These are phyloP conservation scores for Liasis olivaceus DNA, from an alignment of 2,797 vertebrate species.

Conservation along the genomic window DNA sequence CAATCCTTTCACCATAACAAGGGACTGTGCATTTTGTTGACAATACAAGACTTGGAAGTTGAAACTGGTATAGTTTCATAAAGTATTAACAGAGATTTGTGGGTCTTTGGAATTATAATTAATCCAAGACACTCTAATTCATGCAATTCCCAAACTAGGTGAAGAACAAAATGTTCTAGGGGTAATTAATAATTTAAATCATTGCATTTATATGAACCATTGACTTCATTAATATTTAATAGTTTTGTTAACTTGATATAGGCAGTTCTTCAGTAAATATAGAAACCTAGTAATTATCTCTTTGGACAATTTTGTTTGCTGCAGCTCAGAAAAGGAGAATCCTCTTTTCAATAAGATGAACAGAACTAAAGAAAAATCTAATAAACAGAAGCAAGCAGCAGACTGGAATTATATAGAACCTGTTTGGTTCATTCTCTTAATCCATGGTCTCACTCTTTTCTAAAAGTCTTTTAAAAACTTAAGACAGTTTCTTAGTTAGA, in stretches of 20 bases:
- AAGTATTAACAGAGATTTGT: background rate
- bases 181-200: slow-evolving; percentile 30
- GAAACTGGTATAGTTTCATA: background rate
- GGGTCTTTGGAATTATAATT: slow-evolving; percentile 3
- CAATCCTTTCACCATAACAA: background rate
- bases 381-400: background rate
- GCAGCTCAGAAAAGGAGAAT: background rate
- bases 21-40: background rate
- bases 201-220: slow-evolving; percentile 5
- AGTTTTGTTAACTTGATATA: slow-evolving; percentile 10
- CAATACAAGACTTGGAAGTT: background rate
- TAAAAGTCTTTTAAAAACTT: background rate
- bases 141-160: slow-evolving; percentile 13
- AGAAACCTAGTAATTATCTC: slow-evolving; percentile 16
- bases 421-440: background rate
- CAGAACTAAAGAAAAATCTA: background rate
- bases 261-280: slow-evolving; percentile 26
- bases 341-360: background rate
- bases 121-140: slow-evolving; percentile 1
- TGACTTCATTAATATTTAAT: slow-evolving; percentile 23
- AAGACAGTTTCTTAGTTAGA: background rate
- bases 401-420: background rate
- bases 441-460: background rate
- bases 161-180: background rate
- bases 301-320: slow-evolving; percentile 9